phyloP scores from a whole-genome alignment of 2,113 vertebrate species.

The Nyctereutes procyonoides region DNA sequence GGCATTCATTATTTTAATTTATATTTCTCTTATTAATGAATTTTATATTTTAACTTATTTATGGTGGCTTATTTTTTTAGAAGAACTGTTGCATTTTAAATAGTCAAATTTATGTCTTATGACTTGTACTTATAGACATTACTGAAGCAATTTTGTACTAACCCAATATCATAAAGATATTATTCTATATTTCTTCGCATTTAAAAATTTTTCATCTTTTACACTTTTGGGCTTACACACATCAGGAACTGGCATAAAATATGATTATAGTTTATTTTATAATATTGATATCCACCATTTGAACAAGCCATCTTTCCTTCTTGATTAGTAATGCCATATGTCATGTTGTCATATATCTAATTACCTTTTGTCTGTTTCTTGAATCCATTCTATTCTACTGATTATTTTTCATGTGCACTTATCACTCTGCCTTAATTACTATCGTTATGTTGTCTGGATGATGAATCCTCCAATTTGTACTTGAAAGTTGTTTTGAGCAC shows the following conservation, averaged over 20 bases:
- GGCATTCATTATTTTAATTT: background rate
- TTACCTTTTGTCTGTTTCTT: background rate
- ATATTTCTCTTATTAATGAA: background rate
- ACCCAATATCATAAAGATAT: background rate
- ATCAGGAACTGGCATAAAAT: background rate
- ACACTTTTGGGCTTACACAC: background rate
- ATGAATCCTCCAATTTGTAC: background rate
- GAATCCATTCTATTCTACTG: background rate
- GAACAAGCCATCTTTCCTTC: background rate
- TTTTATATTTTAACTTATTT: slow-evolving; percentile 16
- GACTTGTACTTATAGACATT: background rate
- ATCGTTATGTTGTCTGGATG: background rate
- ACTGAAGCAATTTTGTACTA: background rate
- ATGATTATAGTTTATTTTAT: background rate
- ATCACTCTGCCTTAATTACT: background rate
- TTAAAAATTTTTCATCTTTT: background rate
- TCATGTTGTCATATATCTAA: background rate
- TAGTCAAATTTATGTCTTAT: background rate
- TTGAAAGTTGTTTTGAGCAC: slow-evolving; percentile 1
- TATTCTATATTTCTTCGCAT: background rate
- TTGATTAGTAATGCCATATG: background rate
- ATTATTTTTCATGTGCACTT: background rate
- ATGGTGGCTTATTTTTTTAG: background rate
- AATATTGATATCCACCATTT: background rate
- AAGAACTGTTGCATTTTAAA: background rate